These are phyloP conservation scores for Tachystola acroxantha DNA, from an alignment of 2,888 invertebrate species.

Conservation along the genomic window DNA sequence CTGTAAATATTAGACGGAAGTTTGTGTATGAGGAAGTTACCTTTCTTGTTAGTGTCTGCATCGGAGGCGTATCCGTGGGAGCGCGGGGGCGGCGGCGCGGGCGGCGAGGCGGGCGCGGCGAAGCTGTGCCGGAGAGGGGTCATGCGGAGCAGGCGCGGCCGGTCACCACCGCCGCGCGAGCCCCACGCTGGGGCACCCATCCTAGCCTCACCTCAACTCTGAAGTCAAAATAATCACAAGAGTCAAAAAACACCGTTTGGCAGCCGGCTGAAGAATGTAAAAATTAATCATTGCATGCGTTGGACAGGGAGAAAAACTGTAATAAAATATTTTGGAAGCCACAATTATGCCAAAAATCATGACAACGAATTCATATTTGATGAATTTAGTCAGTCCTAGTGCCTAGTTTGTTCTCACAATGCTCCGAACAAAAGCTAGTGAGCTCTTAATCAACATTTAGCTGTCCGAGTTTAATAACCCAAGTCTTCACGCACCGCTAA, in stretches of 20 bases:
- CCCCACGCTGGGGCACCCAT: conserved; percentile 75
- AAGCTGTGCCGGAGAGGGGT: conserved; percentile 79
- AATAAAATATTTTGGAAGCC: too few relatives aligned
- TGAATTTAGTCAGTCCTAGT: too few relatives aligned
- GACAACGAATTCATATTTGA: too few relatives aligned
- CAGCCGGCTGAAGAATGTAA: too few relatives aligned
- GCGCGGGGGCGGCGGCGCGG: conserved; percentile 53
- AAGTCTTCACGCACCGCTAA: conserved; percentile 45
- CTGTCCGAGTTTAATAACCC: conserved; percentile 33
- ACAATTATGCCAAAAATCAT: too few relatives aligned
- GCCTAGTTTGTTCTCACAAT: background rate
- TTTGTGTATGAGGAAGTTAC: conserved; percentile 35
- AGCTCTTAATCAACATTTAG: conserved; percentile 6
- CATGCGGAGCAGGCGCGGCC: conserved; percentile 77
- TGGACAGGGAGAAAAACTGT: too few relatives aligned
- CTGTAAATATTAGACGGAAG: conserved; percentile 6
- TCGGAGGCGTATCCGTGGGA: conserved; percentile 75
- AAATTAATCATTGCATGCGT: too few relatives aligned
- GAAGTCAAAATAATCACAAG: background rate
- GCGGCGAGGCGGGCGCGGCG: conserved; percentile 70
- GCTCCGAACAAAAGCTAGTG: conserved; percentile 10
- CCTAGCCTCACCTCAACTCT: conserved; percentile 8
- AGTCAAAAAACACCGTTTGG: too few relatives aligned
- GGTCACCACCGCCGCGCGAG: conserved; percentile 67
- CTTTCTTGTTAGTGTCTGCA: conserved; percentile 79